A percentile compares a stretch with the other conserved stretches of the same genome.
These are phyloP conservation scores for Chascanopsetta lugubris DNA, from an alignment of 2,113 vertebrate species.

Conservation along the genomic window DNA sequence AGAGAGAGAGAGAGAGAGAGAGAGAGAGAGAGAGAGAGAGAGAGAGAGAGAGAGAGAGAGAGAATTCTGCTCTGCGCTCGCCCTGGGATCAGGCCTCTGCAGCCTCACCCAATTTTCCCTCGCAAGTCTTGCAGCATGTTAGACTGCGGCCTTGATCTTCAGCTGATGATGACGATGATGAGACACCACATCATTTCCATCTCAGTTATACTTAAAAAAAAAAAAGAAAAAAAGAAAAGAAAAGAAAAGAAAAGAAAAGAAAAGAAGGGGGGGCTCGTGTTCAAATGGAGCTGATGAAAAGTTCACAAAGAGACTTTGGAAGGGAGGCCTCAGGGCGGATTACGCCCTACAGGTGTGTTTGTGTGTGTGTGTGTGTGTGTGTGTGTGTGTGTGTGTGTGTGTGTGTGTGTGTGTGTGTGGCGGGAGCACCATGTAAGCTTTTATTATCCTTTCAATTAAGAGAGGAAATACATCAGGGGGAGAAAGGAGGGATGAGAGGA, in stretches of 20 bases:
- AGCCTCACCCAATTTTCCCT: constrained; percentile 24
- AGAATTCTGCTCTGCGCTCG: constrained; percentile 12
- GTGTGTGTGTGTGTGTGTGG: too few species aligned
- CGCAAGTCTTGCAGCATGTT: neutral
- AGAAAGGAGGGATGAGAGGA: neutral
- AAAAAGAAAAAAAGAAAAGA: neutral
- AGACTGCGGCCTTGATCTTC: constrained; percentile 27
- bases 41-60: constrained; percentile 5
- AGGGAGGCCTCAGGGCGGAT: constrained; percentile 6
- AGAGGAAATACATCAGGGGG: neutral
- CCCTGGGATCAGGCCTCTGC: constrained; percentile 35
- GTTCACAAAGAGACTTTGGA: constrained; percentile 19
- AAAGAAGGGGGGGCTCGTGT: neutral
- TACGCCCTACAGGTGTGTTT: constrained; percentile 32
- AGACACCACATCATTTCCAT: constrained; percentile 47
- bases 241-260: neutral
- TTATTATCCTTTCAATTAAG: neutral
- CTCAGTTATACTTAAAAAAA: constrained; percentile 3
- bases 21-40: constrained; percentile 20
- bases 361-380: neutral
- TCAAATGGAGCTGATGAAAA: constrained; percentile 29
- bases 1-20: constrained; percentile 14
- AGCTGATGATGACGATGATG: constrained; percentile 5
- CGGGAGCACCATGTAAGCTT: neutral
- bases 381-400: neutral